Base-by-base conservation (phyloP, 2,113 vertebrate genomes). In the Salvelinus namaycush region DNA sequence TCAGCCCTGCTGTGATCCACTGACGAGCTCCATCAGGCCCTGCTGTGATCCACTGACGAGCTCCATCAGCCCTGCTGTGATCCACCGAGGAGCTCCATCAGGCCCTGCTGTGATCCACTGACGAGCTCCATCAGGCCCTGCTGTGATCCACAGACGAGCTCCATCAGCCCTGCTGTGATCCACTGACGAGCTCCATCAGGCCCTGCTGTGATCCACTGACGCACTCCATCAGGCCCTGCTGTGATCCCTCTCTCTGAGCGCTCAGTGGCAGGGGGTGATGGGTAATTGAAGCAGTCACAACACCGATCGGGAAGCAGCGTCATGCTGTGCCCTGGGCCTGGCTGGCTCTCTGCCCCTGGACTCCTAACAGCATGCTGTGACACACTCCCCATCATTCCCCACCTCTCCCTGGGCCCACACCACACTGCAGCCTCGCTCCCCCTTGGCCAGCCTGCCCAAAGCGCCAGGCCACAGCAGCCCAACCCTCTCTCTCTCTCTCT, bases 261-360 rank as follows among this genome's bases (percentile, higher is more conserved):
- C 57, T 77, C 72, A 76, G 90, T 75, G 79, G 68, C 83, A 73
- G 44, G 57, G 72, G 82, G 76, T 92, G 87, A 91, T 87, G 89
- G 87, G 89, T 90, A 93, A 92, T 90, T 90, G 88, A 88, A 87
- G 89, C 82, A 88, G 89, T 90, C 89, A 89, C 87, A 91, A 89
- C 90, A 92, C 88, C 88, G 86, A 92, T 90, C 84, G 76, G 87
- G 86, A 84, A 27, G 76, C 76, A 73, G 80, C 76, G 86, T 89
- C 88, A 89, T 77, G 84, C 88, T 87, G 87, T 29, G 85, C 80
- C 76, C 81, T 34, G 59, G 74, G 86, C 81, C 85, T 90, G 88
- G 85, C 83, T 44, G 51, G 85, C 34, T 6, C 68, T 80, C 83
- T 16, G 22, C 69, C 87, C 79, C 88, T 4, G 20, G 78, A 84